Percentiles rank a stretch among this genome's conserved stretches.
phyloP scores from a whole-genome alignment of 2,113 vertebrate genomes.

The Regulus satrapa region DNA sequence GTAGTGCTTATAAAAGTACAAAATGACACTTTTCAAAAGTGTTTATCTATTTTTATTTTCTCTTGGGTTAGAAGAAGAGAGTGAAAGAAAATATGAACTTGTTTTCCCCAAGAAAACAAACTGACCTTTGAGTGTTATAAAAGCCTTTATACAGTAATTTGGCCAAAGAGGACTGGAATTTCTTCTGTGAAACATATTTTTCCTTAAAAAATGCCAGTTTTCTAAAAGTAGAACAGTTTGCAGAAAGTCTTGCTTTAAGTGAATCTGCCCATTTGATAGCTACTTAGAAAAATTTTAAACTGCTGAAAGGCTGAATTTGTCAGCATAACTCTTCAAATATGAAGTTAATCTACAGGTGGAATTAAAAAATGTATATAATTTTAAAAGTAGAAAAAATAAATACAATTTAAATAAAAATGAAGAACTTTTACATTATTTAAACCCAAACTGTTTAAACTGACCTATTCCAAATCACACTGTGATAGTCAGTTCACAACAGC shows the following conservation, averaged over 20 bases:
- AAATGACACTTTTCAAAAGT: neutral
- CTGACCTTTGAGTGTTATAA: constrained; percentile 13
- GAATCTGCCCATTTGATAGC: neutral
- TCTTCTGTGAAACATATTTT: neutral
- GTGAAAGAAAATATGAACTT: neutral
- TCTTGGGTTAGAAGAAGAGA: neutral
- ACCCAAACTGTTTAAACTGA: neutral
- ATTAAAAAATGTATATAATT: neutral
- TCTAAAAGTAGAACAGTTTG: neutral
- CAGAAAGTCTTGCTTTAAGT: neutral
- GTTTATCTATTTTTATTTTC: neutral
- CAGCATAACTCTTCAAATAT: neutral
- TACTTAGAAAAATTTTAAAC: neutral
- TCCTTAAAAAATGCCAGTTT: constrained; percentile 22
- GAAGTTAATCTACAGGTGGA: neutral
- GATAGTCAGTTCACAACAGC: neutral
- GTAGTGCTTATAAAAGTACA: neutral
- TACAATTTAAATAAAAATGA: neutral
- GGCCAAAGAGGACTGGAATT: neutral
- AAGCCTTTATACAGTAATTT: constrained; percentile 15
- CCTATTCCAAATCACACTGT: neutral
- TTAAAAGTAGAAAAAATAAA: neutral
- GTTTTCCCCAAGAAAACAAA: neutral
- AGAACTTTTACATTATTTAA: neutral
- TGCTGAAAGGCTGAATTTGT: neutral